These are phyloP conservation scores for Luidia sarsii DNA, from an alignment of 53 echinoderm and acorn worm genomes.

Conservation along the genomic window DNA sequence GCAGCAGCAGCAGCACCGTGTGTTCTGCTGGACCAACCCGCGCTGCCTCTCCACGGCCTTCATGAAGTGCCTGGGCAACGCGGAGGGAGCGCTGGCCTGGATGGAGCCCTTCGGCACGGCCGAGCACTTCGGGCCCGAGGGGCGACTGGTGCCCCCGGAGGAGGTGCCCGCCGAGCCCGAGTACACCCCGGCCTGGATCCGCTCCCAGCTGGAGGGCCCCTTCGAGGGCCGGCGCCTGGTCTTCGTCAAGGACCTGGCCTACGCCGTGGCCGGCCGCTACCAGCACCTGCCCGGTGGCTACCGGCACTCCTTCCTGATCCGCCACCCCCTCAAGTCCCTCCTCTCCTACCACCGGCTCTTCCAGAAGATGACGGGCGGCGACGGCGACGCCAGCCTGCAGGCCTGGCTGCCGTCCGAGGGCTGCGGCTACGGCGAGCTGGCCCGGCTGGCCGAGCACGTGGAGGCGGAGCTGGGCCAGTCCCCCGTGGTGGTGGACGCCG, in stretches of 20 bases:
- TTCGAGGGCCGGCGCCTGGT: constrained; percentile 28
- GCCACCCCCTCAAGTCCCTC: constrained; percentile 21
- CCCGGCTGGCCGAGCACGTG: constrained; percentile 39
- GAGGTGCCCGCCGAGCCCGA: constrained; percentile 16
- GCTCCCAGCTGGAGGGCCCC: constrained; percentile 30
- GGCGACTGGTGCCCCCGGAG: constrained; percentile 33
- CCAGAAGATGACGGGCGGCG: constrained; percentile 20
- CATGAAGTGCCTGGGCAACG: constrained; percentile 27
- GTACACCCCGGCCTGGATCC: constrained; percentile 31
- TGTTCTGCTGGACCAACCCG: constrained; percentile 47
- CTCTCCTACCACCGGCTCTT: constrained; percentile 29
- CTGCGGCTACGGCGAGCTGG: constrained; percentile 36
- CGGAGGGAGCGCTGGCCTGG: constrained; percentile 17
- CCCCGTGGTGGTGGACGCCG: constrained; percentile 39
- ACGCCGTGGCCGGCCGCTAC: constrained; percentile 22
- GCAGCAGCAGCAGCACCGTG: constrained; percentile 14
- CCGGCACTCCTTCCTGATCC: constrained; percentile 45
- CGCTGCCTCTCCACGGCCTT: constrained; percentile 52
- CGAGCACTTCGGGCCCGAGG: constrained; percentile 59
- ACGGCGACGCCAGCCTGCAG: neutral
- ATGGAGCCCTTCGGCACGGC: constrained; percentile 48
- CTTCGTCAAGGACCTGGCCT: constrained; percentile 39
- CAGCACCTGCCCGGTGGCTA: constrained; percentile 45
- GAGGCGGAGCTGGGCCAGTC: constrained; percentile 9
- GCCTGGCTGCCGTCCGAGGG: constrained; percentile 28